These are phyloP conservation scores for Rhabdophis nuchalis DNA, from an alignment of 2,797 vertebrate species.

Conservation along the genomic window DNA sequence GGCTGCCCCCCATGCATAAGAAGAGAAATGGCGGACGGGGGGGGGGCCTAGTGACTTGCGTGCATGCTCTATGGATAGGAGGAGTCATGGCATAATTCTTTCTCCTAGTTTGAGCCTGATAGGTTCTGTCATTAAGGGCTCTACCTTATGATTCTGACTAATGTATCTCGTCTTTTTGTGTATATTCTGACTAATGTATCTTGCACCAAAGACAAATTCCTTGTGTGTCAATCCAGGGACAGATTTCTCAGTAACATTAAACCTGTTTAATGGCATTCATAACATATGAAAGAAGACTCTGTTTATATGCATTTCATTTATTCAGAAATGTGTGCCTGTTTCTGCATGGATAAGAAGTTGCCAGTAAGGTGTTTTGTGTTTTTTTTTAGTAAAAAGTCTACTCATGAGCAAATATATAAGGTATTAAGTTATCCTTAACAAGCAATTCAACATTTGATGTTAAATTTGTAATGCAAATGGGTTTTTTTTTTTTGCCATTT, in stretches of 20 bases:
- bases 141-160: too few species aligned
- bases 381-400: slow-evolving; percentile 1
- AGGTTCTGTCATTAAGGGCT: too few species aligned
- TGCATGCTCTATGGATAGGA: neutral
- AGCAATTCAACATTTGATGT: neutral
- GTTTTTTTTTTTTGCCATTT: slow-evolving; percentile 14
- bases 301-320: slow-evolving; percentile 43
- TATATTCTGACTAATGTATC: too few species aligned
- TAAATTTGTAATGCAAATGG: slow-evolving; percentile 28
- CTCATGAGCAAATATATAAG: slow-evolving; percentile 48
- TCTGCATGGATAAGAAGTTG: slow-evolving; percentile 46
- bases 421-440: slow-evolving; percentile 54
- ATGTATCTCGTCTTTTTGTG: too few species aligned
- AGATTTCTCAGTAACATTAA: slow-evolving; percentile 50
- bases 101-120: too few species aligned
- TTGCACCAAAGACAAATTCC: too few species aligned
- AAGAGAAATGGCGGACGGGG: neutral
- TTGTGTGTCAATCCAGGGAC: too few species aligned
- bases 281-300: slow-evolving; percentile 51
- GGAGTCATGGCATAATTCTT: too few species aligned
- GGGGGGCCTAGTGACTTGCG: neutral
- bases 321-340: slow-evolving; percentile 50
- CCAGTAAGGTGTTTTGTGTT: neutral
- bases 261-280: slow-evolving; percentile 48
- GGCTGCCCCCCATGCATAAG: neutral